Percentiles rank a stretch among this genome's conserved stretches.
Evolutionary conservation across 2,888 invertebrate genomes (phyloP).

Genomic region (Apodemia zela): DNA sequence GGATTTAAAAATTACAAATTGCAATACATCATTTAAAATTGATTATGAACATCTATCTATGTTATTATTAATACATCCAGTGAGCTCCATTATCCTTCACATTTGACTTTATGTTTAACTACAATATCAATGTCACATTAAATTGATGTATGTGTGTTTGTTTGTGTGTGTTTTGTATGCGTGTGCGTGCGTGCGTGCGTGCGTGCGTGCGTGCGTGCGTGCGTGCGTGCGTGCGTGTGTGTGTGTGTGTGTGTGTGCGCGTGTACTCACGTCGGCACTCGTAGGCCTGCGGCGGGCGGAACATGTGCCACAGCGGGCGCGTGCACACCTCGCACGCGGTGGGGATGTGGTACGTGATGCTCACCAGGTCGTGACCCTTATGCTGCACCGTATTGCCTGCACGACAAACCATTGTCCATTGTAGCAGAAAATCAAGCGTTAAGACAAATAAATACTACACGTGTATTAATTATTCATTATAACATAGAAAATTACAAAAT

Average conservation of each 20-base stretch:
- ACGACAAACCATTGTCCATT: neutral
- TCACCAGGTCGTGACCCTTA: constrained; percentile 97
- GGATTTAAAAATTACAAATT: no score
- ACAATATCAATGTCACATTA: no score
- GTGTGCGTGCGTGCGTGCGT: no score
- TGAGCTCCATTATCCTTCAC: no score
- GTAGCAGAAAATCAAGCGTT: neutral
- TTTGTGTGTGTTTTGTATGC: no score
- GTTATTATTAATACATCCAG: no score
- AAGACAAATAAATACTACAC: neutral
- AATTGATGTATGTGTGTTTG: no score
- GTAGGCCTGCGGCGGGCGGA: constrained; percentile 97
- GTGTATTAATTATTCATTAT: no score
- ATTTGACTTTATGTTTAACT: no score
- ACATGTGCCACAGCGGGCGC: constrained; percentile 98
- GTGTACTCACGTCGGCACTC: constrained; percentile 93
- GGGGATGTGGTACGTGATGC: constrained; percentile 98
- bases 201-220: neutral
- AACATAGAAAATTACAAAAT: no score
- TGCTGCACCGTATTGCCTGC: constrained; percentile 84
- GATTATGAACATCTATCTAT: no score
- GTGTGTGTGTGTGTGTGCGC: constrained; percentile 12
- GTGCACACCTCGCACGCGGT: constrained; percentile 98
- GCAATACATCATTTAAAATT: no score
- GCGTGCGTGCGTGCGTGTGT: neutral